Percentiles rank a stretch among this genome's conserved stretches.
Evolutionary conservation across 2,888 invertebrate genomes (phyloP).

Genomic region (Dermolepida albohirtum): DNA sequence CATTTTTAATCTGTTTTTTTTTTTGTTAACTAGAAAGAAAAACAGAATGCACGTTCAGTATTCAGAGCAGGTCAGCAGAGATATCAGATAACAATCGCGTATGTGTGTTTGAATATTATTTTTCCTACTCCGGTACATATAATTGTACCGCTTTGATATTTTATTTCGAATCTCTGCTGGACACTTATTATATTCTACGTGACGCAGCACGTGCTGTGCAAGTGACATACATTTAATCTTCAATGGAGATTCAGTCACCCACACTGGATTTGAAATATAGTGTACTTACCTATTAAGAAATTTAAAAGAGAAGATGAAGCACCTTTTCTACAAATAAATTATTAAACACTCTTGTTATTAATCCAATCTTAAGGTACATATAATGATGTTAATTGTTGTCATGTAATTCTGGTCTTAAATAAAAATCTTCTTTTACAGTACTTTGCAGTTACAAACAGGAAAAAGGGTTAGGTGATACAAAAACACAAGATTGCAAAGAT

Average conservation of each 20-base stretch:
- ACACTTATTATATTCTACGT: constrained; percentile 41
- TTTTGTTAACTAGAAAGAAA: constrained; percentile 23
- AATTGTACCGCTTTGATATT: constrained; percentile 44
- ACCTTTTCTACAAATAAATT: constrained; percentile 12
- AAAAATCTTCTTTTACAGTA: background rate
- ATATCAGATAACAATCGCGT: constrained; percentile 44
- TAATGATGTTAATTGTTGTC: constrained; percentile 15
- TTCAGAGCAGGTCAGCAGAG: constrained; percentile 41
- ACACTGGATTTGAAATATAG: constrained; percentile 23
- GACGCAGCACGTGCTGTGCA: constrained; percentile 44
- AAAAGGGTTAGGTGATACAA: background rate
- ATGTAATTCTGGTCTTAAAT: background rate
- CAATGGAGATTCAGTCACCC: constrained; percentile 30
- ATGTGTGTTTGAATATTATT: constrained; percentile 38
- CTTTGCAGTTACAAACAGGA: background rate
- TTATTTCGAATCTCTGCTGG: constrained; percentile 39
- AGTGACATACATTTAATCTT: constrained; percentile 43
- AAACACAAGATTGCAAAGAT: background rate
- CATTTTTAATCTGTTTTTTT: constrained; percentile 11
- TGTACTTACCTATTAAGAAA: constrained; percentile 7
- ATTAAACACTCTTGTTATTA: constrained; percentile 12
- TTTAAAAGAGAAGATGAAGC: background rate
- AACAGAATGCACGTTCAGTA: constrained; percentile 30
- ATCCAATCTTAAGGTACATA: constrained; percentile 3
- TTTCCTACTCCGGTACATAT: constrained; percentile 37